Conservation (phyloP, 2,797 vertebrate genomes). For the Tadarida brasiliensis region DNA sequence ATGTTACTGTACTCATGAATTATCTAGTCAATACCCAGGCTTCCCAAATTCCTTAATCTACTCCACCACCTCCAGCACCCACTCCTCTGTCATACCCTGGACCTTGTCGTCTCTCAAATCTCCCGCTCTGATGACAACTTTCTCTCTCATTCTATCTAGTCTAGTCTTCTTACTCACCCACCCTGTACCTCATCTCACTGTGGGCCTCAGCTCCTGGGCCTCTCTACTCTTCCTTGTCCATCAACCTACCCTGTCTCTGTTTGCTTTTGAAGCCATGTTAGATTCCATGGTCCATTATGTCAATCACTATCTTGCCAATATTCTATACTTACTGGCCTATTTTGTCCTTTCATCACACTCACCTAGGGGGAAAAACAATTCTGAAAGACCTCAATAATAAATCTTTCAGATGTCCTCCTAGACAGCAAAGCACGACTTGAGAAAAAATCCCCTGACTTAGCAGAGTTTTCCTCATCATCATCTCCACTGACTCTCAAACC, state of each 20-base stretch:
- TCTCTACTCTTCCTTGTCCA: neutral
- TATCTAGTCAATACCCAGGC: neutral
- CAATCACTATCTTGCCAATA: neutral
- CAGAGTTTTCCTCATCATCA: neutral
- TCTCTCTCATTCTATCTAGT: neutral
- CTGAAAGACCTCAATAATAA: neutral
- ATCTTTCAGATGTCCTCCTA: neutral
- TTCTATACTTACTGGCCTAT: neutral
- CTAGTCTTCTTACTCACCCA: neutral
- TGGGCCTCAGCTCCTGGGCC: neutral
- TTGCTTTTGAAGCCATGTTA: neutral
- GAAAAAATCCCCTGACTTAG: neutral
- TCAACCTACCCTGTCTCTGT: neutral
- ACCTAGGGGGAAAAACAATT: neutral
- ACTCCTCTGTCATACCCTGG: neutral
- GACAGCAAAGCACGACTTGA: neutral
- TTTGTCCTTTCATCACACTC: neutral
- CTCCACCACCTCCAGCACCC: neutral
- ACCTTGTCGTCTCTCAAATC: neutral
- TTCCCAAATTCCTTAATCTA: neutral
- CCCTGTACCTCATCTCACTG: neutral
- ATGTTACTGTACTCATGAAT: neutral
- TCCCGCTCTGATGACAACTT: neutral
- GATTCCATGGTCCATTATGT: neutral
- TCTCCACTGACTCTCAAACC: neutral